Conservation (phyloP, 1,140 invertebrate genomes). For the Pseudomyrmex sp. region DNA sequence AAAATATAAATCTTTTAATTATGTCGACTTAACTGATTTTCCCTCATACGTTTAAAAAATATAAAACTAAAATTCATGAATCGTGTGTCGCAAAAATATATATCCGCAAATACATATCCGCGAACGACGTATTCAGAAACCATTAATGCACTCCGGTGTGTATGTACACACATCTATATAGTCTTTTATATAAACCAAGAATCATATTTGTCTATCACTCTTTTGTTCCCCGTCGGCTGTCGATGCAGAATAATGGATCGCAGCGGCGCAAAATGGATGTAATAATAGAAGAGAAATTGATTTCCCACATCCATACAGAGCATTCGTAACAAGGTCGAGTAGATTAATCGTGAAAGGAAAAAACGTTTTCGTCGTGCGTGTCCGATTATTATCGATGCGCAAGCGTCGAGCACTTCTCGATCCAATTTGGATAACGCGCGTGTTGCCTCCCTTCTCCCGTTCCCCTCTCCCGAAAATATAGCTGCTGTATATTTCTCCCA, state of each 20-base stretch:
- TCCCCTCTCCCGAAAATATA: not conserved
- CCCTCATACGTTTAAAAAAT: too few relatives aligned
- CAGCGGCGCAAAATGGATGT: slow-evolving; percentile 14
- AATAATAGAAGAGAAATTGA: slow-evolving; percentile 38
- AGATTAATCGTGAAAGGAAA: slow-evolving; percentile 37
- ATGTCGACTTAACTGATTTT: too few relatives aligned
- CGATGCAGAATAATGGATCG: slow-evolving; percentile 28
- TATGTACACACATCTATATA: not conserved
- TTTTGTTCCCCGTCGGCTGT: not conserved
- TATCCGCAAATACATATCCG: too few relatives aligned
- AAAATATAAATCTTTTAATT: too few relatives aligned
- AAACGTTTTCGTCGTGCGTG: slow-evolving; percentile 21
- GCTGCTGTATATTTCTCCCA: slow-evolving; percentile 15
- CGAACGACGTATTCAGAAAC: too few relatives aligned
- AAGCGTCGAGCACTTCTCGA: slow-evolving; percentile 2
- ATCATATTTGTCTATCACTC: slow-evolving; percentile 29
- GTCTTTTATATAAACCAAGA: not conserved
- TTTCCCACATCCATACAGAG: slow-evolving; percentile 13
- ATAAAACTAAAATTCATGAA: too few relatives aligned
- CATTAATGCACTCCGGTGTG: not conserved
- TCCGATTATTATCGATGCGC: slow-evolving; percentile 37
- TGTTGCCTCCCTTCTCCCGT: not conserved
- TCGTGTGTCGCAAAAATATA: not conserved
- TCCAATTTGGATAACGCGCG: slow-evolving; percentile 27
- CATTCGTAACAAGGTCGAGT: slow-evolving; percentile 31